Conservation (phyloP, 2,113 vertebrate species). For the Petaurus breviceps region DNA sequence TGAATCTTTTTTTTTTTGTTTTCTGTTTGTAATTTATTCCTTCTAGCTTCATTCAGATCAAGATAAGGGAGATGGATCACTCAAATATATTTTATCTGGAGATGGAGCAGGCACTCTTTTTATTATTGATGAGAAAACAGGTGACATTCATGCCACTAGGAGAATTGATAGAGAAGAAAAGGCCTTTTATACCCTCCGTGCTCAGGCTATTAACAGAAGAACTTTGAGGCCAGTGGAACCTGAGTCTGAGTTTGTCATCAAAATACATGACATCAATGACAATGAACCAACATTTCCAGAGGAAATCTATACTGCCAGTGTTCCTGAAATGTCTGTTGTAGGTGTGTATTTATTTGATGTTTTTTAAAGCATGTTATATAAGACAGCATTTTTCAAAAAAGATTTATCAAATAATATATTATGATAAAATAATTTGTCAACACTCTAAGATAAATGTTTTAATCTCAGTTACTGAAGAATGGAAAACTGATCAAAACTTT, state of each 20-base stretch:
- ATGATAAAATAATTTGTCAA: not conserved
- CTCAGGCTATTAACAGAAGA: conserved; percentile 89
- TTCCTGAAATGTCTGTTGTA: conserved; percentile 90
- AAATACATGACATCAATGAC: conserved; percentile 91
- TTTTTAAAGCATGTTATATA: not conserved
- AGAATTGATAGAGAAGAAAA: conserved; percentile 90
- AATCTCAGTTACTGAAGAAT: conserved; percentile 1
- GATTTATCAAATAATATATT: not conserved
- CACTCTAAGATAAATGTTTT: not conserved
- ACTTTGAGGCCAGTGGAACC: conserved; percentile 89
- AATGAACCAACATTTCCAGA: conserved; percentile 89
- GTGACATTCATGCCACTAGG: conserved; percentile 90
- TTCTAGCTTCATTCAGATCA: conserved; percentile 89
- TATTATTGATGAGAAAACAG: conserved; percentile 90
- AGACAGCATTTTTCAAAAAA: not conserved
- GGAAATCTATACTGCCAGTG: conserved; percentile 87
- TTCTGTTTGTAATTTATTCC: conserved; percentile 43
- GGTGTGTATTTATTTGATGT: conserved; percentile 81
- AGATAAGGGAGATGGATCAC: conserved; percentile 89
- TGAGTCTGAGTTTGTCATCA: conserved; percentile 90
- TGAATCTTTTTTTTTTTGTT: not conserved
- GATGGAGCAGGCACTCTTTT: conserved; percentile 91
- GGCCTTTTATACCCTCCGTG: conserved; percentile 89
- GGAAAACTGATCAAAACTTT: not conserved
- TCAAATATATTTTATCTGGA: conserved; percentile 90